Conservation (phyloP, 2,888 invertebrate genomes). For the Synergus umbraculus region DNA sequence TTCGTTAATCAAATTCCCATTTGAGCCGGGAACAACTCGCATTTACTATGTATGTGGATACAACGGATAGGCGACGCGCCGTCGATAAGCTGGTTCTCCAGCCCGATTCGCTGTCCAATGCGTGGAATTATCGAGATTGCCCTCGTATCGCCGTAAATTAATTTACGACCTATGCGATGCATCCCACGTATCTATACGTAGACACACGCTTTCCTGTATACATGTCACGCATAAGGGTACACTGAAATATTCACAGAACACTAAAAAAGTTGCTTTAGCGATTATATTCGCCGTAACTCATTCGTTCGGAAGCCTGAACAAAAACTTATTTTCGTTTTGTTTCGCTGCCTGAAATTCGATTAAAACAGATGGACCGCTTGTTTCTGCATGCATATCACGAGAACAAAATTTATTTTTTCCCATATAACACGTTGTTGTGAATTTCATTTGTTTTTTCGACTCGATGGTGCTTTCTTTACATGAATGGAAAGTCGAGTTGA, state of each 20-base stretch:
- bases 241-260: constrained; percentile 25
- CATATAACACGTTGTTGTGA: not conserved
- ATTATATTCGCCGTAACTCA: constrained; percentile 36
- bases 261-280: constrained; percentile 21
- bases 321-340: constrained; percentile 37
- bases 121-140: constrained; percentile 43
- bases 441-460: constrained; percentile 9
- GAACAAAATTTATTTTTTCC: not conserved
- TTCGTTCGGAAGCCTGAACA: constrained; percentile 26
- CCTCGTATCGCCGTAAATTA: constrained; percentile 36
- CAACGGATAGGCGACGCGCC: constrained; percentile 22
- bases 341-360: constrained; percentile 20
- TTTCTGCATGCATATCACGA: constrained; percentile 17
- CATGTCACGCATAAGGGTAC: constrained; percentile 23
- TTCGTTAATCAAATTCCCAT: constrained; percentile 5
- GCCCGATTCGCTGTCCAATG: constrained; percentile 35
- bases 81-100: constrained; percentile 37
- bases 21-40: constrained; percentile 12
- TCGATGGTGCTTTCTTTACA: constrained; percentile 1
- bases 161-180: constrained; percentile 35
- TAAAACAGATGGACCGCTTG: constrained; percentile 13
- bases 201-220: constrained; percentile 11
- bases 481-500: constrained; percentile 5
- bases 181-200: constrained; percentile 37
- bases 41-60: constrained; percentile 10